phyloP scores from a whole-genome alignment of 2,797 vertebrate species.

The Xenops minutus region DNA sequence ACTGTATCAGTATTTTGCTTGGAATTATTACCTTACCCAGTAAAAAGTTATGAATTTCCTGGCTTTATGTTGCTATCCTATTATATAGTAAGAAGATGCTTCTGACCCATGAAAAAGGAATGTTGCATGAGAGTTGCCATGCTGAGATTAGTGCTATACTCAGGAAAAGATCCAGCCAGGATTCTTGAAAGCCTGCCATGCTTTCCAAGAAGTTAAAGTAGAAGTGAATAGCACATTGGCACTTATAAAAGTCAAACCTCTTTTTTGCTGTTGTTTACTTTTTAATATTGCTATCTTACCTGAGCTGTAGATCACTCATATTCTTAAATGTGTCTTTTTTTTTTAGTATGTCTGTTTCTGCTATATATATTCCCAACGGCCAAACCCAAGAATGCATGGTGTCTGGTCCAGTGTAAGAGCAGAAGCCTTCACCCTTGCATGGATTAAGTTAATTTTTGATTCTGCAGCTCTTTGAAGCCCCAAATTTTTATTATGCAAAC shows the following conservation, averaged over 20 bases:
- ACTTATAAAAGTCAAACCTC: background rate
- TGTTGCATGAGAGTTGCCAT: background rate
- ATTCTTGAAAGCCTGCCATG: background rate
- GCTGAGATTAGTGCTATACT: background rate
- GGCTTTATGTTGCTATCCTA: background rate
- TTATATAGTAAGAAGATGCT: background rate
- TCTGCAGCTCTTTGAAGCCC: background rate
- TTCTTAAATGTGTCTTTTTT: background rate
- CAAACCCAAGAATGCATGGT: background rate
- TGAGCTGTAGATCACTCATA: background rate
- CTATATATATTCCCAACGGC: background rate
- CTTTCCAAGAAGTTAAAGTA: constrained; percentile 26
- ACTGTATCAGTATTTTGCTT: background rate
- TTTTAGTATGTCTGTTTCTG: background rate
- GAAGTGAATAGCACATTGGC: background rate
- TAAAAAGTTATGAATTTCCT: background rate
- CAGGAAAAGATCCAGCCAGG: background rate
- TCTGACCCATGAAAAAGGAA: background rate
- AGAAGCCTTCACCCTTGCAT: background rate
- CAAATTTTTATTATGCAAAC: background rate
- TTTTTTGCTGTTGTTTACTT: background rate
- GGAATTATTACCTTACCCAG: background rate
- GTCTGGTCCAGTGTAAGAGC: background rate
- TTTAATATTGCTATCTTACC: background rate
- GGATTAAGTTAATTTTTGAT: background rate